These are phyloP conservation scores for Pterostichus madidus DNA, from an alignment of 2,888 invertebrate genomes.

Conservation along the genomic window DNA sequence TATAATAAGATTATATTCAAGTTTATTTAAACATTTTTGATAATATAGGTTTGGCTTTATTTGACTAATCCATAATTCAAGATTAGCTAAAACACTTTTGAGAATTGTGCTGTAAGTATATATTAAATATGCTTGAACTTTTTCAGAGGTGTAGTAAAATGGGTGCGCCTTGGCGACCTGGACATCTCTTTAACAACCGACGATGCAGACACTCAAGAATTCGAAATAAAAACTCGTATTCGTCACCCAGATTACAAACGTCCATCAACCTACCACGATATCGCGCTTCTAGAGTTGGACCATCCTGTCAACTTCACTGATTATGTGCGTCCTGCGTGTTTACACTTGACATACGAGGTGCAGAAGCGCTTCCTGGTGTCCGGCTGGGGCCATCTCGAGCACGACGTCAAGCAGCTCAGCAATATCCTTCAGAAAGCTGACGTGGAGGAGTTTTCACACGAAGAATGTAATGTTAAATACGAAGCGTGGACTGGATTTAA, in stretches of 20 bases:
- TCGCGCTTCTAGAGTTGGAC: conserved; percentile 77
- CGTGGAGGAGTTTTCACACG: conserved; percentile 70
- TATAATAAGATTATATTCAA: too few species aligned
- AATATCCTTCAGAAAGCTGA: conserved; percentile 75
- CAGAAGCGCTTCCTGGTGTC: conserved; percentile 73
- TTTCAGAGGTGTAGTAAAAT: conserved; percentile 69
- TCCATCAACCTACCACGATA: conserved; percentile 78
- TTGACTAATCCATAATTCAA: too few species aligned
- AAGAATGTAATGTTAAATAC: conserved; percentile 69
- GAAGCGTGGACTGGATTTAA: background rate
- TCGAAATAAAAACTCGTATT: conserved; percentile 72
- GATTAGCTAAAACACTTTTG: too few species aligned
- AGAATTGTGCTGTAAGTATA: too few species aligned
- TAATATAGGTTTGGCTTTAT: too few species aligned
- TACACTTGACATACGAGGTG: conserved; percentile 70
- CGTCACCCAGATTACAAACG: conserved; percentile 76
- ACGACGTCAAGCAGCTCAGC: conserved; percentile 70
- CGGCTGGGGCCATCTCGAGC: conserved; percentile 77
- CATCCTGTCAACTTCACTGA: conserved; percentile 74
- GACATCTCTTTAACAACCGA: conserved; percentile 74
- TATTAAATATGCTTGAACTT: background rate
- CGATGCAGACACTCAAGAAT: conserved; percentile 73
- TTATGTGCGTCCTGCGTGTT: conserved; percentile 78
- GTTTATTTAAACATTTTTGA: too few species aligned
- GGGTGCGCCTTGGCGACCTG: conserved; percentile 75